Conservation (phyloP, 2,113 vertebrate genomes). For the Coracopsis vasa region DNA sequence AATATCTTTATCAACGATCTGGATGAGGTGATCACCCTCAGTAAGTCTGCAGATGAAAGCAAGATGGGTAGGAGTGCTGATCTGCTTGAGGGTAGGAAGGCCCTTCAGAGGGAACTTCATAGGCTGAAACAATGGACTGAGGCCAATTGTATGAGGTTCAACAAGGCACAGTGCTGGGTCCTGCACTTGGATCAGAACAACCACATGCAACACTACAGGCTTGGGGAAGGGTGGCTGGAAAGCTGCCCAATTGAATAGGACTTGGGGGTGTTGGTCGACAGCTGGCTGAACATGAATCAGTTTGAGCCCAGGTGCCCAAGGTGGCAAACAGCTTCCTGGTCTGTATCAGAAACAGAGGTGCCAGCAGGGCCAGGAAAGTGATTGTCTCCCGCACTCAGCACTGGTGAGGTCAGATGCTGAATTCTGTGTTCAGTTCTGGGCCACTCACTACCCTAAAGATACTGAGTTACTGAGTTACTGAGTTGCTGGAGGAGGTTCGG, state of each 20-base stretch:
- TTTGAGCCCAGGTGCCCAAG: neutral
- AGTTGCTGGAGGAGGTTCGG: neutral
- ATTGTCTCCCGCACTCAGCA: neutral
- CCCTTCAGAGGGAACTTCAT: neutral
- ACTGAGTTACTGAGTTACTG: neutral
- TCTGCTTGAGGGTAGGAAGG: neutral
- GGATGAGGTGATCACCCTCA: neutral
- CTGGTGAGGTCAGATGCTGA: neutral
- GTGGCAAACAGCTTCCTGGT: neutral
- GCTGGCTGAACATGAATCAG: neutral
- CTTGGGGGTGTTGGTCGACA: neutral
- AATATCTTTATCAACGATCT: neutral
- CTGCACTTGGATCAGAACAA: neutral
- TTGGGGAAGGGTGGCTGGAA: neutral
- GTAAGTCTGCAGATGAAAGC: neutral
- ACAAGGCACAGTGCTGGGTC: neutral
- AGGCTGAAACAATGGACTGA: neutral
- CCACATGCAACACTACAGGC: neutral
- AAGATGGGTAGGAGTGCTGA: neutral
- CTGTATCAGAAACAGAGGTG: neutral
- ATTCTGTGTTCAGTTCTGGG: neutral
- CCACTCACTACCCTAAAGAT: neutral
- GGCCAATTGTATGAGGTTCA: neutral
- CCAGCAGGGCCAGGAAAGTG: neutral
- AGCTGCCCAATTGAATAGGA: neutral